A percentile compares a stretch with the other conserved stretches of the same genome.
These are phyloP conservation scores for Andrena dorsata DNA, from an alignment of 2,888 invertebrate species.

Conservation along the genomic window DNA sequence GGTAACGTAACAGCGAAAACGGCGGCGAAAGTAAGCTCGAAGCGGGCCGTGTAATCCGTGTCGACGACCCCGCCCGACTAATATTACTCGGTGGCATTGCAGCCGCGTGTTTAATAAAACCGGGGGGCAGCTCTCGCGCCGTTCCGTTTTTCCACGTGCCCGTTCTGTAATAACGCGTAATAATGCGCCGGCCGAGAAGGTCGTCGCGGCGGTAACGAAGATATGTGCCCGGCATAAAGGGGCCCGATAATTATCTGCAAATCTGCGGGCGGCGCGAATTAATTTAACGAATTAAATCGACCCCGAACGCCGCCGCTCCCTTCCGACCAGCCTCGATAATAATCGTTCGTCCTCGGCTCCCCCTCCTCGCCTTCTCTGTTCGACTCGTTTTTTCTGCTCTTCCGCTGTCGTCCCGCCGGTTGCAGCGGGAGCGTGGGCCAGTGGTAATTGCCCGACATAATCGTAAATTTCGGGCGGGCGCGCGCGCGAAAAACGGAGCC, in stretches of 20 bases:
- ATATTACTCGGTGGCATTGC: slow-evolving; percentile 50
- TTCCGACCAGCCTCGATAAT: slow-evolving; percentile 9
- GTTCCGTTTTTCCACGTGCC: not conserved
- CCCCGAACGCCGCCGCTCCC: slow-evolving; percentile 9
- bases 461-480: slow-evolving; percentile 58
- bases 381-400: not conserved
- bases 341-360: slow-evolving; percentile 12
- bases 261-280: slow-evolving; percentile 28
- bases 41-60: slow-evolving; percentile 45
- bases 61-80: slow-evolving; percentile 57
- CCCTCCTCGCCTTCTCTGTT: not conserved
- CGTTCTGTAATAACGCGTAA: slow-evolving; percentile 6
- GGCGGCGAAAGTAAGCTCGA: slow-evolving; percentile 42
- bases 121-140: not conserved
- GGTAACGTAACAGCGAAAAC: slow-evolving; percentile 26
- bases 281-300: slow-evolving; percentile 39
- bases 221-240: not conserved
- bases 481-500: no score
- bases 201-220: slow-evolving; percentile 1
- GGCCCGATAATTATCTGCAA: slow-evolving; percentile 45
- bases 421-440: not conserved
- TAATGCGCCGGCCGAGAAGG: not conserved
- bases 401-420: not conserved
- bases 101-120: slow-evolving; percentile 23
- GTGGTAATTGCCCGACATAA: slow-evolving; percentile 65